Evolutionary conservation across 2,113 vertebrate genomes (phyloP).

Genomic region (Ailurus styani): DNA sequence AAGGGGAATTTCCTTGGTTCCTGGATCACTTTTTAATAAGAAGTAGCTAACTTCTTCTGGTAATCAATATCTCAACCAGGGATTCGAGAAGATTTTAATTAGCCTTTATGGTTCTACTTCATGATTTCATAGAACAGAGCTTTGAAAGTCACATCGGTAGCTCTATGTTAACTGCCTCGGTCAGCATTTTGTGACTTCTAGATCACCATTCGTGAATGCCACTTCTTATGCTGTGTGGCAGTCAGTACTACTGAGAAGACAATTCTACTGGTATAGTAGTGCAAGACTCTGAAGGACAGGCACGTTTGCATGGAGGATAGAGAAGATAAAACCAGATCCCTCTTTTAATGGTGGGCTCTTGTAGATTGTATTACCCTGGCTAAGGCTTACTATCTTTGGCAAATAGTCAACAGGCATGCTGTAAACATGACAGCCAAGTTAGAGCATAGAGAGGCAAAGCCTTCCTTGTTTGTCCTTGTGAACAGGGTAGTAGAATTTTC

Average conservation of each 20-base stretch:
- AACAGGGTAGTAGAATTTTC: neutral
- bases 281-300: neutral
- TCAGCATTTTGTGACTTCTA: neutral
- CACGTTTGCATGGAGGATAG: accelerated
- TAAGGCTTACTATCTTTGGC: neutral
- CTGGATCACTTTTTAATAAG: neutral
- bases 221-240: accelerated
- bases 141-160: neutral
- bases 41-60: conserved; percentile 1
- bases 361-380: neutral
- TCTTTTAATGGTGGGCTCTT: neutral
- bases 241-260: neutral
- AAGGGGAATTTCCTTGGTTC: neutral
- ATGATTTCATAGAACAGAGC: neutral
- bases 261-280: accelerated
- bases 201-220: neutral
- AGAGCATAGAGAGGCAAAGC: neutral
- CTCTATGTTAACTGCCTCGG: neutral
- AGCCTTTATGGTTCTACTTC: neutral
- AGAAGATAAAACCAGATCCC: neutral
- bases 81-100: neutral
- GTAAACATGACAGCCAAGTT: neutral
- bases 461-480: neutral
- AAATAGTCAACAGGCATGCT: neutral
- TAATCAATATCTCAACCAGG: neutral